Conservation (phyloP, 2,113 vertebrate species). For the Sturnira hondurensis region DNA sequence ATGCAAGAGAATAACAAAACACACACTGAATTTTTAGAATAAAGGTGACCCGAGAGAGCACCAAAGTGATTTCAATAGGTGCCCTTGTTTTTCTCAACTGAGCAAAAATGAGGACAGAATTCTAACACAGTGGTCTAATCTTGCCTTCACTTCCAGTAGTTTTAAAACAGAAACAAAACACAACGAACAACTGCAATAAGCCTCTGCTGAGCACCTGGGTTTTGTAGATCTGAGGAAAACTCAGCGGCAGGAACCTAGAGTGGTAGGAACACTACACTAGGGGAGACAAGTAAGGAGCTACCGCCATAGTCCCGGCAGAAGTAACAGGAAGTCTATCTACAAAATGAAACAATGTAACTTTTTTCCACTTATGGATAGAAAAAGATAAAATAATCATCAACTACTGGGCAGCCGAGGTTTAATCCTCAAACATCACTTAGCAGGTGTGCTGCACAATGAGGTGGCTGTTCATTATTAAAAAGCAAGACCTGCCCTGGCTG, state of each 20-base stretch:
- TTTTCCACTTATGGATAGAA: background rate
- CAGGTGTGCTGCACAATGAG: background rate
- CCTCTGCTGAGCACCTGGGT: background rate
- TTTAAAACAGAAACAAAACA: background rate
- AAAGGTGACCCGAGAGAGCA: background rate
- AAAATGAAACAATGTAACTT: background rate
- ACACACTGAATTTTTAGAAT: background rate
- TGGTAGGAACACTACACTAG: background rate
- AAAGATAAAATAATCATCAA: background rate
- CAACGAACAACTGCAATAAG: background rate
- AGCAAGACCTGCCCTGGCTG: background rate
- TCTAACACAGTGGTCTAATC: background rate
- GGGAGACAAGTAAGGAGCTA: background rate
- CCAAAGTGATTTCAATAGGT: background rate
- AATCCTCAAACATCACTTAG: conserved; percentile 5
- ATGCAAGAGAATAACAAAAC: background rate
- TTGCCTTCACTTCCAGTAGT: background rate
- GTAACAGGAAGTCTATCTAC: background rate
- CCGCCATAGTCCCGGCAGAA: background rate
- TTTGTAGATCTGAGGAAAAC: background rate
- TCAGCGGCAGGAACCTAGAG: no score
- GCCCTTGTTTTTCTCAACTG: background rate
- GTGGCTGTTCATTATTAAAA: conserved; percentile 48
- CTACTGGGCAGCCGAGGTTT: background rate
- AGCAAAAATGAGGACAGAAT: background rate